Conservation (phyloP, 2,888 invertebrate genomes). For the Lottia gigantea region DNA sequence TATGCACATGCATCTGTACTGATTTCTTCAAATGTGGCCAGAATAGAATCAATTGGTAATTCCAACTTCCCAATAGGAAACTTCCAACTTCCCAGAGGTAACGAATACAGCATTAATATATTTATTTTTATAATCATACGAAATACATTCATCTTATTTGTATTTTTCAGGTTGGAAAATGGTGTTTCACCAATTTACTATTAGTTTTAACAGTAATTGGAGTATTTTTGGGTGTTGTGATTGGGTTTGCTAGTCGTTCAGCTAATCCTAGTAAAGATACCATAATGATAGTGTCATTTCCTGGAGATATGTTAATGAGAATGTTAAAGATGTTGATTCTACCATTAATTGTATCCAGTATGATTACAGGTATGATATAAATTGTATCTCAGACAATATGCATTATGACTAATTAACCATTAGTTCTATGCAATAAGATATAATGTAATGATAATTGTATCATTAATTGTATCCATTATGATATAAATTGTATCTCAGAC, state of each 20-base stretch:
- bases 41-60: too few species aligned
- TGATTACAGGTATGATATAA: conserved; percentile 72
- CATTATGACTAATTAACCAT: background rate
- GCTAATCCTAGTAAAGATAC: conserved; percentile 70
- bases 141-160: background rate
- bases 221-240: conserved; percentile 74
- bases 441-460: too few species aligned
- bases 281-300: conserved; percentile 75
- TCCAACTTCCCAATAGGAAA: too few species aligned
- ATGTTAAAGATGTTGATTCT: conserved; percentile 78
- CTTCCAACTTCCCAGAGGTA: too few species aligned
- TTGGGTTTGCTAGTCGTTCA: conserved; percentile 73
- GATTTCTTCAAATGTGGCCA: too few species aligned
- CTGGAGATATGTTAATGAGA: conserved; percentile 78
- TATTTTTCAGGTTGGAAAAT: conserved; percentile 41
- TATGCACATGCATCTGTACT: too few species aligned
- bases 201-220: conserved; percentile 73
- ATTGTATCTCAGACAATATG: too few species aligned
- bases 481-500: too few species aligned
- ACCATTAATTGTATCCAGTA: conserved; percentile 76
- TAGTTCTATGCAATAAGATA: background rate
- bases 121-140: too few species aligned
- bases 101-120: too few species aligned
- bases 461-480: too few species aligned
- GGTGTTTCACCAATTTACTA: conserved; percentile 70